phyloP scores from a whole-genome alignment of 1,140 invertebrate genomes.

The Oedothorax gibbosus region DNA sequence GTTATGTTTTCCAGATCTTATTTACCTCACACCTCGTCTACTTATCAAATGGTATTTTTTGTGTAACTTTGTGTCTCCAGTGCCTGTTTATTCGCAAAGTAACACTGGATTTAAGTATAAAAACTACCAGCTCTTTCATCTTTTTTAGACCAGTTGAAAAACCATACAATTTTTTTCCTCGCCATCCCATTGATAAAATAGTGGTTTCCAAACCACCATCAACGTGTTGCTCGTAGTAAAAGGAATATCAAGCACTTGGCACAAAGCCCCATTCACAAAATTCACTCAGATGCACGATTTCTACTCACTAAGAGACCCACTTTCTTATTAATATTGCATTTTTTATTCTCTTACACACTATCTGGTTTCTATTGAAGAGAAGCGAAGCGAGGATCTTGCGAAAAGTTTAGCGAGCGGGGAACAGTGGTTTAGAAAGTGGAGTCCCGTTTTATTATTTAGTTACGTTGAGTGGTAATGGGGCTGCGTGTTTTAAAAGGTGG shows the following conservation, averaged over 20 bases:
- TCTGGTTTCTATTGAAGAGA: not conserved
- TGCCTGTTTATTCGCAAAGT: too few species aligned
- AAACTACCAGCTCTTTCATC: too few species aligned
- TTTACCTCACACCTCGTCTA: not conserved
- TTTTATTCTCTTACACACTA: constrained; percentile 3
- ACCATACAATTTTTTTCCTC: too few species aligned
- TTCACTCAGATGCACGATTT: constrained; percentile 32
- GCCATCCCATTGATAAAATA: too few species aligned
- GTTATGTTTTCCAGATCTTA: not conserved
- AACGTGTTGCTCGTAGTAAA: constrained; percentile 35
- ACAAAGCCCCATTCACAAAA: constrained; percentile 35
- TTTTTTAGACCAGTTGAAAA: too few species aligned
- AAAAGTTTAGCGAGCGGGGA: too few species aligned
- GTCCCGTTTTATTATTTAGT: too few species aligned
- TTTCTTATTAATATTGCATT: constrained; percentile 15
- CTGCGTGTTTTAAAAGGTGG: too few species aligned
- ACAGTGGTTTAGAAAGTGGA: too few species aligned
- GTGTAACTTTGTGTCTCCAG: not conserved
- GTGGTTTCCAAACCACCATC: not conserved
- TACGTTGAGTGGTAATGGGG: too few species aligned
- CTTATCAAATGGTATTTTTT: not conserved
- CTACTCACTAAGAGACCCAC: constrained; percentile 3
- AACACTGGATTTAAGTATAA: too few species aligned
- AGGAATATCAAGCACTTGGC: constrained; percentile 16
- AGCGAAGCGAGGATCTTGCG: not conserved